These are phyloP conservation scores for Antitype chi DNA, from an alignment of 2,888 invertebrate species.

Conservation along the genomic window DNA sequence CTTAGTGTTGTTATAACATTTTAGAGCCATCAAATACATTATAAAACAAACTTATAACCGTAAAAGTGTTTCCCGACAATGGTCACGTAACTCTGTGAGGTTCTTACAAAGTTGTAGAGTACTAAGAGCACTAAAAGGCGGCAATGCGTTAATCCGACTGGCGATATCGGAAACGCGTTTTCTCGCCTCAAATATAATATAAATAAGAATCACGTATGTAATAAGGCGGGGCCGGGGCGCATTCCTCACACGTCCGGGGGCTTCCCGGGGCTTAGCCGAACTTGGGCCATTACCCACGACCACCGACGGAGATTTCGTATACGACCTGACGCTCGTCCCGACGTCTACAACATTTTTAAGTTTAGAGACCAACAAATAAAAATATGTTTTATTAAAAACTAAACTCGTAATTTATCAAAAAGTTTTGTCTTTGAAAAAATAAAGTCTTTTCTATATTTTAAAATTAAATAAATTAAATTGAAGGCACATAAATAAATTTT, in stretches of 20 bases:
- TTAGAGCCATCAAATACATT: slow-evolving; percentile 66
- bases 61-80: slow-evolving; percentile 66
- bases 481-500: not conserved
- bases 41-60: slow-evolving; percentile 68
- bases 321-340: slow-evolving; percentile 70
- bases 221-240: slow-evolving; percentile 83
- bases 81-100: slow-evolving; percentile 74
- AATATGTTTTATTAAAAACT: slow-evolving; percentile 58
- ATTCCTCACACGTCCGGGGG: slow-evolving; percentile 88
- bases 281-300: slow-evolving; percentile 85
- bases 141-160: slow-evolving; percentile 84
- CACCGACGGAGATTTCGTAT: slow-evolving; percentile 77
- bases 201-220: slow-evolving; percentile 91
- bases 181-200: slow-evolving; percentile 84
- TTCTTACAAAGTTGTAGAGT: slow-evolving; percentile 80
- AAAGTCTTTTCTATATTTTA: slow-evolving; percentile 20
- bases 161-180: slow-evolving; percentile 81
- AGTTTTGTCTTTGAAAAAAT: slow-evolving; percentile 25
- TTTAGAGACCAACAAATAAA: slow-evolving; percentile 58
- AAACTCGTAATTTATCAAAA: slow-evolving; percentile 42
- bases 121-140: slow-evolving; percentile 81
- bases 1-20: slow-evolving; percentile 58
- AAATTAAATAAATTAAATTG: slow-evolving; percentile 7
- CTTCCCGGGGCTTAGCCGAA: slow-evolving; percentile 85
- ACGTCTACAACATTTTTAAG: slow-evolving; percentile 70